phyloP scores from a whole-genome alignment of 2,888 invertebrate species.

The Pollenia angustigena region DNA sequence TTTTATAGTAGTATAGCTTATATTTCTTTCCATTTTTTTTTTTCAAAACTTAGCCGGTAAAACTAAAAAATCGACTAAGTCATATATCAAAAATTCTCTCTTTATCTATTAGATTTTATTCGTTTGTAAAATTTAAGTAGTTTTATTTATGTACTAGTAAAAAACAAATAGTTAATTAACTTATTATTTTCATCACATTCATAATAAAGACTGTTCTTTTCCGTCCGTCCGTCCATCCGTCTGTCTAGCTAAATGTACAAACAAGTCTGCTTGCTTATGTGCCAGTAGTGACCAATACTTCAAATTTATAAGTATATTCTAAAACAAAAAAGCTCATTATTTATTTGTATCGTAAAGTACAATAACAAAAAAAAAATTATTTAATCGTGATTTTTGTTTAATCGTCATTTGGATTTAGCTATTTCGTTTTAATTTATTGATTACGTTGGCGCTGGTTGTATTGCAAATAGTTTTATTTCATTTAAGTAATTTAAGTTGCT shows the following conservation, averaged over 20 bases:
- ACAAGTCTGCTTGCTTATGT: background rate
- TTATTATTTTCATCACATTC: constrained; percentile 51
- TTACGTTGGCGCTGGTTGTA: background rate
- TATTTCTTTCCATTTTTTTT: no score
- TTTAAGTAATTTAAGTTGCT: constrained; percentile 7
- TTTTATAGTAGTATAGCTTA: no score
- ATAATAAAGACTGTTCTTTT: background rate
- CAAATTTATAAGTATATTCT: constrained; percentile 27
- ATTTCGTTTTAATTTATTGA: constrained; percentile 15
- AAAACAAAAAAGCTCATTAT: constrained; percentile 43
- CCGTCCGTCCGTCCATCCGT: background rate
- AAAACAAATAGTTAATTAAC: constrained; percentile 14
- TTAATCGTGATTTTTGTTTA: constrained; percentile 55
- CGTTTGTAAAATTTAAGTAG: background rate
- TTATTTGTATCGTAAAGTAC: constrained; percentile 8
- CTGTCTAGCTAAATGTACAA: background rate
- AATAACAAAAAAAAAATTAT: constrained; percentile 18
- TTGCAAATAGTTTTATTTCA: constrained; percentile 24
- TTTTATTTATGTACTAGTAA: constrained; percentile 2
- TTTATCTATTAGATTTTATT: background rate
- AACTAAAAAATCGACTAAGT: no score
- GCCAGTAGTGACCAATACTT: background rate
- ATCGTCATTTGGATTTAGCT: constrained; percentile 24
- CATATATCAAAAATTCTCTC: background rate
- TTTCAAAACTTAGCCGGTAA: no score